These are phyloP conservation scores for Lanius ludovicianus DNA, from an alignment of 2,113 vertebrate species.

Conservation along the genomic window DNA sequence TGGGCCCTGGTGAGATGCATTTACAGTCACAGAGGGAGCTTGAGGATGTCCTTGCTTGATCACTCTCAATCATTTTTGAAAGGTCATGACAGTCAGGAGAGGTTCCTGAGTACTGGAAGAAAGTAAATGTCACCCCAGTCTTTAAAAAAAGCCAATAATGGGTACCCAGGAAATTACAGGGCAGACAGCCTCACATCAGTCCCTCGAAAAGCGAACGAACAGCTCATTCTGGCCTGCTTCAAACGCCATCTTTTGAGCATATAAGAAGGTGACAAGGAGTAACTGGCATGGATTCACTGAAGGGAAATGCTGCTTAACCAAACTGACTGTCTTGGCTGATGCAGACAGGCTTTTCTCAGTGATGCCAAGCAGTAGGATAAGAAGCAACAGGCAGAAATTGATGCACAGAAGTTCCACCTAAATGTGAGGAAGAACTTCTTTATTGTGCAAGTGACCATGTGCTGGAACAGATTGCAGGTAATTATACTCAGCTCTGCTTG, in stretches of 20 bases:
- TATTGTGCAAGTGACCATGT: neutral
- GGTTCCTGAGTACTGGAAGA: neutral
- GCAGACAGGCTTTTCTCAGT: neutral
- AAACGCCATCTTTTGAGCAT: neutral
- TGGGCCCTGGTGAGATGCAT: neutral
- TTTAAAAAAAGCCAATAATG: neutral
- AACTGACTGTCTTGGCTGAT: neutral
- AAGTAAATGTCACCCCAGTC: neutral
- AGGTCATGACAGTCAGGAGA: neutral
- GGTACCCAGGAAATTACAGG: neutral
- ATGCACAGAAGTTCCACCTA: neutral
- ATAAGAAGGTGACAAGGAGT: neutral
- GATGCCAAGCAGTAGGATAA: neutral
- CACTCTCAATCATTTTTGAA: neutral
- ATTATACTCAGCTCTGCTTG: neutral
- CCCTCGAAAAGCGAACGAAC: no score
- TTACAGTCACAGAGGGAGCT: neutral
- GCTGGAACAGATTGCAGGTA: neutral
- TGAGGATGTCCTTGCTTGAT: neutral
- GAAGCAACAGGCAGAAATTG: neutral
- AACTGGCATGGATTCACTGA: neutral
- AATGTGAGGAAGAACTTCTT: neutral
- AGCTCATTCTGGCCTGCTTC: neutral
- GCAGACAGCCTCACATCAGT: neutral
- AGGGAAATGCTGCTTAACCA: neutral